A percentile compares a stretch with the other conserved stretches of the same genome.
Conservation (phyloP, 2,888 invertebrate genomes). For the Rhogogaster chlorosoma region DNA sequence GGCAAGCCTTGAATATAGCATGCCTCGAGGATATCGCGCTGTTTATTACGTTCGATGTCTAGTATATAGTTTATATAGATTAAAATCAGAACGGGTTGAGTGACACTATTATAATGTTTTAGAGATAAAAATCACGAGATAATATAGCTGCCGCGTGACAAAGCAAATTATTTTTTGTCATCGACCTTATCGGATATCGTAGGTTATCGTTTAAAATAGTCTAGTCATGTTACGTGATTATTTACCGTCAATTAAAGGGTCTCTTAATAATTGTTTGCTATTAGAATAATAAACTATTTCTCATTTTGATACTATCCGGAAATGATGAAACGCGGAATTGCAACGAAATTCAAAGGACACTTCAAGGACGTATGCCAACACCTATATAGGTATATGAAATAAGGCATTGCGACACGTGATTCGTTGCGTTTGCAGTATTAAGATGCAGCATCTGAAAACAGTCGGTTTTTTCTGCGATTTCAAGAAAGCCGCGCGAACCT, state of each 20-base stretch:
- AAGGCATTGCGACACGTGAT: neutral
- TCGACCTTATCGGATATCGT: neutral
- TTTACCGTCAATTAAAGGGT: no score
- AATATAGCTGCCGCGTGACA: neutral
- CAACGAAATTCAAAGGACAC: neutral
- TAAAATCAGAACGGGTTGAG: neutral
- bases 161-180: neutral
- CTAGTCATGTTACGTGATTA: neutral
- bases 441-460: no score
- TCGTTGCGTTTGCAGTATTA: no score
- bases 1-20: neutral
- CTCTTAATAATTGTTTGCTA: neutral
- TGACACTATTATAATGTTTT: neutral
- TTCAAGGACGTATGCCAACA: neutral
- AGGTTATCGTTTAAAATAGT: neutral
- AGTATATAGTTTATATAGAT: neutral
- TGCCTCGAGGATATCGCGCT: neutral
- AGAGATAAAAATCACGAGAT: conserved; percentile 7
- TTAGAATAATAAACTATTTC: neutral
- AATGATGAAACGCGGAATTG: neutral
- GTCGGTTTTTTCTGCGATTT: neutral
- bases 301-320: neutral
- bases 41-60: neutral
- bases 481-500: neutral
- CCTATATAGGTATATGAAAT: no score